Evolutionary conservation across 2,888 invertebrate genomes (phyloP), one percentile per base, ranked within the genome.

Genomic region (Lycocerus yunnanus): DNA sequence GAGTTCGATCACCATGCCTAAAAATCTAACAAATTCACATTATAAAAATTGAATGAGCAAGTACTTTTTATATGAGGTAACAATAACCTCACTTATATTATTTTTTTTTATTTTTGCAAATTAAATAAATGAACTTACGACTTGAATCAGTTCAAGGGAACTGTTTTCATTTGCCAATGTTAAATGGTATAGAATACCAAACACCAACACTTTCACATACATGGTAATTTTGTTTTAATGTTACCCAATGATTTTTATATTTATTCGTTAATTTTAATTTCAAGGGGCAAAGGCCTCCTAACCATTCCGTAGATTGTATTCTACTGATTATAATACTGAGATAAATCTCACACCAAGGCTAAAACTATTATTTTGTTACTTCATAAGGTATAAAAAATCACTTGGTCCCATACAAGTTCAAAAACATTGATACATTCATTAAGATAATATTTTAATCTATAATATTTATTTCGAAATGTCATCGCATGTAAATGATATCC

Each of bases 1-100:
- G 97, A 73, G 93, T 92, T 81, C 95, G 89, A 78, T 95, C 95
- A 8, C 96, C 96, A 89, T 96, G 96, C 6, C 96, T 91, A 84
- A 93, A 95, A 75, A 95, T 82, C 94, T 95, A 18, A 14, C 43
- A 43, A 43, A 43, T 4, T n/a, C n/a, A n/a, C n/a, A 6, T 2
- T 6, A n/a, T 27, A 10, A 13, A 13, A 27, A 13, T 27, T 13
- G 13, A 27, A 27, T 13, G 0, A 4, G 27, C 3, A 13, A 27
- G 11, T 27, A 4, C 13, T 11, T 13, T 13, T 27, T 13, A 27
- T 27, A 27, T 27, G 5, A n/a, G 13, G n/a, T 8, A 43, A 11
- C 43, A 6, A 43, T 43, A 43, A 43, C 43, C 43, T n/a, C 1
- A 43, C n/a, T 2, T 43, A n/a, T n/a, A n/a, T n/a, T n/a, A n/a